Percentiles rank a stretch among this genome's conserved stretches.
phyloP scores from a whole-genome alignment of 2,888 invertebrate genomes.

The Phengaris arion region DNA sequence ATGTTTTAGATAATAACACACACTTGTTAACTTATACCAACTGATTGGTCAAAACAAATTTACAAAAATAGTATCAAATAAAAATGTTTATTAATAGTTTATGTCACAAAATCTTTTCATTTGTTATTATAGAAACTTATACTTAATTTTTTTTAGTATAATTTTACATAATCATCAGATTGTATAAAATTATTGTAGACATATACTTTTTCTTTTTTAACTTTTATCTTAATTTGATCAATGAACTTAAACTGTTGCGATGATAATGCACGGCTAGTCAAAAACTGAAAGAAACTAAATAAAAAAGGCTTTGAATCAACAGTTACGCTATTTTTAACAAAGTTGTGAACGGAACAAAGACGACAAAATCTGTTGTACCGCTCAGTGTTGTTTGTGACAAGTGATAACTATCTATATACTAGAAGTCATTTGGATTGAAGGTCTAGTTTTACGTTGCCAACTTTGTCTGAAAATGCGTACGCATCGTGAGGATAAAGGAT shows the following conservation, averaged over 20 bases:
- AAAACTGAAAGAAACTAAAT: not conserved
- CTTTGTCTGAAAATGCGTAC: not conserved
- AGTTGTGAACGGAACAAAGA: too few relatives aligned
- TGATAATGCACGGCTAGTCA: constrained; percentile 10
- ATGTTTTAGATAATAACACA: not conserved
- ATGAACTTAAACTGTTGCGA: not conserved
- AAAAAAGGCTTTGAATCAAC: not conserved
- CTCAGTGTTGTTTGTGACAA: too few relatives aligned
- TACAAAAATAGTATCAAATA: not conserved
- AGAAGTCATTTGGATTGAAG: not conserved
- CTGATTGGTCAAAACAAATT: not conserved
- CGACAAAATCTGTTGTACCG: too few relatives aligned
- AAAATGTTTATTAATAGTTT: not conserved
- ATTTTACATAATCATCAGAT: not conserved
- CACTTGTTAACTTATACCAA: not conserved
- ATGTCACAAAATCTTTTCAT: not conserved
- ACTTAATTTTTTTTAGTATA: not conserved
- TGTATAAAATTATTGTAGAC: too few relatives aligned
- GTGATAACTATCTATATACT: not conserved
- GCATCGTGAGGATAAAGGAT: not conserved
- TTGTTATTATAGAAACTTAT: not conserved
- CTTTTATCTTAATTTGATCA: not conserved
- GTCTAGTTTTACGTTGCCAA: not conserved
- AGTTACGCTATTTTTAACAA: too few relatives aligned
- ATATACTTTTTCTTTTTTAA: not conserved